Base-by-base conservation (phyloP, 2,113 vertebrate genomes). In the Octodon degus region DNA sequence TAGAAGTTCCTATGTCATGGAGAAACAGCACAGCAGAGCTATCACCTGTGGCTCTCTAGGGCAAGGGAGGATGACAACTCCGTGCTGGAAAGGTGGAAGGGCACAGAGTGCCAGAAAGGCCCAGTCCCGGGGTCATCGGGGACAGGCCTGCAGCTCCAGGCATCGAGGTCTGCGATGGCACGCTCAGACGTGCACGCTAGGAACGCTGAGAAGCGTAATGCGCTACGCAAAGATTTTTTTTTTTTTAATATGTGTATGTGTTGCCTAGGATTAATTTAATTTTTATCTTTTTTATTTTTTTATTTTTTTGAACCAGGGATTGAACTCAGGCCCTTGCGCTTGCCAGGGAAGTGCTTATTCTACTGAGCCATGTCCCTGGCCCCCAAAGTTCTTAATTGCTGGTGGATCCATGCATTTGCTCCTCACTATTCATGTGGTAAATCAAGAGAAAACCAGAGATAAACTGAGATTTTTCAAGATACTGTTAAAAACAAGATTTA, bases 1-100 rank as follows among this genome's bases (percentile, higher is more conserved):
- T 43, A 85, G 7, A 89, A n/a, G 67, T 53, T 90, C 82, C 74
- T n/a, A 22, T 25, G 67, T 65, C 65, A 25, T 80, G 27, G 83
- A 92, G 82, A 93, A 94, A 77, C 30, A 87, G n/a, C 43, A 87
- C 84, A 93, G 60, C 65, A 95, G 87, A 94, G 37, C 47, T 16
- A 16, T 0, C 50, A 43, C 67, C 24, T 53, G 16, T 87, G 27
- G 34, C 10, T 81, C 12, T 25, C n/a, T 30, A 55, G 47, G 40
- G 43, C 19, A 40, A 63, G 76, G 76, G n/a, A 43, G 7, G 77
- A 58, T 0, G 25, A 80, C 37, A 50, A 50, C 80, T 63, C 58
- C 30, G 50, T 24, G 43, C 25, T 25, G 34, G 32, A 53, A 30
- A 62, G 79, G 40, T 86, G 32, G 65, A 70, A 20, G 32, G 17